phyloP scores from a whole-genome alignment of 53 echinoderm and acorn worm species.

The Echinarachnius parma region DNA sequence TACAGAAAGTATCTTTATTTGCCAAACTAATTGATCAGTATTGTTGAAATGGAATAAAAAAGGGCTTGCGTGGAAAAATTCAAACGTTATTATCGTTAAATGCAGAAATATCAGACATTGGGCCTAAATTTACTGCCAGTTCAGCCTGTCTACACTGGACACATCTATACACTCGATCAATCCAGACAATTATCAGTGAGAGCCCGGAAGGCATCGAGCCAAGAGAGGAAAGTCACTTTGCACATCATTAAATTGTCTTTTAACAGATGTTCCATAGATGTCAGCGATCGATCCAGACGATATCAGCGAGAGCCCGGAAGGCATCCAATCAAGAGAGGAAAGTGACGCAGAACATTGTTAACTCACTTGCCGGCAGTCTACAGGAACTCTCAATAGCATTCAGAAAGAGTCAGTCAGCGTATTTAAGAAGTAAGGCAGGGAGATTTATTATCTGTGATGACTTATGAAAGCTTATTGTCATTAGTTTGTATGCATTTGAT shows the following conservation, averaged over 20 bases:
- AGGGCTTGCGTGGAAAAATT: too few species aligned
- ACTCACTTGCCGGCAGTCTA: slow-evolving; percentile 75
- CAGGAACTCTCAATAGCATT: slow-evolving; percentile 96
- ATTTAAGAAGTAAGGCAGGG: slow-evolving; percentile 94
- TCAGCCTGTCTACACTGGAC: too few species aligned
- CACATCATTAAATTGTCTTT: slow-evolving; percentile 87
- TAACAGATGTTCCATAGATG: slow-evolving; percentile 97
- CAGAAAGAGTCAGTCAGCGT: slow-evolving; percentile 87
- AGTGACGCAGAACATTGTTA: slow-evolving; percentile 89
- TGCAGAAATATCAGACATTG: too few species aligned
- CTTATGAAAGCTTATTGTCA: too few species aligned
- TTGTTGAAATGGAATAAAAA: too few species aligned
- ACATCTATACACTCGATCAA: too few species aligned
- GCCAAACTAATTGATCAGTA: too few species aligned
- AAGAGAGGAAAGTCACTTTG: slow-evolving; percentile 82
- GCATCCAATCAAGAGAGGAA: slow-evolving; percentile 72
- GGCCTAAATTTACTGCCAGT: too few species aligned
- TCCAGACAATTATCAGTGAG: slow-evolving; percentile 74
- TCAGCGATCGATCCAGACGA: slow-evolving; percentile 79
- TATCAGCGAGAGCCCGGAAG: slow-evolving; percentile 62
- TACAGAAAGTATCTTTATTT: too few species aligned
- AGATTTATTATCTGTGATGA: too few species aligned
- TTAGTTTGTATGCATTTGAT: too few species aligned
- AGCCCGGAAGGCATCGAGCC: slow-evolving; percentile 54
- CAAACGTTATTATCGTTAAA: too few species aligned